A percentile compares a stretch with the other conserved stretches of the same genome.
Conservation (phyloP, 2,113 vertebrate genomes). For the Notarius lentiginosus region DNA sequence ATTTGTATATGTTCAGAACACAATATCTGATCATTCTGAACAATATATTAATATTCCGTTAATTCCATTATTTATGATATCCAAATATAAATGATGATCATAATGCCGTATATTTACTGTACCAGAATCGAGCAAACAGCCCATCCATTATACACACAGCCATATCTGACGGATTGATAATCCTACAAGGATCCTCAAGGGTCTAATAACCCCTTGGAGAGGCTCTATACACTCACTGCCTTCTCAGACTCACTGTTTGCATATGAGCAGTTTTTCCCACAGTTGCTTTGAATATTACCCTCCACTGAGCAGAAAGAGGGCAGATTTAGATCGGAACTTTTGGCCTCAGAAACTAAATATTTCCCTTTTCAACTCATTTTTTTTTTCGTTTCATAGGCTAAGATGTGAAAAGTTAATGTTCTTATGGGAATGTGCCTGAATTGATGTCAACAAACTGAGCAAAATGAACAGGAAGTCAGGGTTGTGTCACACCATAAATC, state of each 20-base stretch:
- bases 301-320: neutral
- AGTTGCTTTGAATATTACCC: neutral
- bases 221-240: neutral
- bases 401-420: neutral
- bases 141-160: neutral
- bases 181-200: neutral
- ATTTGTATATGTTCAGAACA: neutral
- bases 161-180: neutral
- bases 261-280: slow-evolving; percentile 5
- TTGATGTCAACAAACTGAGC: neutral
- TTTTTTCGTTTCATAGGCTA: neutral
- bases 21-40: neutral
- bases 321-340: neutral
- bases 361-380: neutral
- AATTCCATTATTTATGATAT: neutral
- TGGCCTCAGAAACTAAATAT: neutral
- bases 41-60: neutral
- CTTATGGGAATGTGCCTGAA: neutral
- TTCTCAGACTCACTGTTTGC: neutral
- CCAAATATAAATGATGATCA: neutral
- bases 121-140: neutral
- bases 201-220: slow-evolving; percentile 10
- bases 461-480: neutral
- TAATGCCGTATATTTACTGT: neutral
- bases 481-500: neutral